A percentile compares a stretch with the other conserved stretches of the same genome.
Evolutionary conservation across 2,888 invertebrate genomes (phyloP).

Genomic region (Brenthis ino): DNA sequence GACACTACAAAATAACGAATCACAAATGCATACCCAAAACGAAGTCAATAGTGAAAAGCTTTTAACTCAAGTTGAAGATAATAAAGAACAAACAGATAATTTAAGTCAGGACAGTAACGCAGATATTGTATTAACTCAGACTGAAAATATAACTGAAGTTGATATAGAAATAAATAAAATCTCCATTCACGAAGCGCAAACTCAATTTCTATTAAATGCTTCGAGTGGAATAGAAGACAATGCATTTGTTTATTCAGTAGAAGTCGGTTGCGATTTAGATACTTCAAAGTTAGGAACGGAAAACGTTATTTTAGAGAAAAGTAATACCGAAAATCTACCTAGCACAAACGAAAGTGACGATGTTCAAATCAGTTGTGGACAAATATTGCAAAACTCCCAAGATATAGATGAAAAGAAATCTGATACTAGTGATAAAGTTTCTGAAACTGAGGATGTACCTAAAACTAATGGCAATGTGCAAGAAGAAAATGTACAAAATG

Average conservation of each 20-base stretch:
- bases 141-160: constrained; percentile 10
- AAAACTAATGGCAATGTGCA: constrained; percentile 54
- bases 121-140: not conserved
- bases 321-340: constrained; percentile 67
- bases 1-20: no score
- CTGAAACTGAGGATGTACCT: constrained; percentile 36
- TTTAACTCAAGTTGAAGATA: constrained; percentile 11
- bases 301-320: constrained; percentile 58
- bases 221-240: constrained; percentile 55
- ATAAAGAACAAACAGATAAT: constrained; percentile 15
- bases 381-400: constrained; percentile 56
- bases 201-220: constrained; percentile 55
- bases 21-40: not conserved
- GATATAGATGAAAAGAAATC: constrained; percentile 49
- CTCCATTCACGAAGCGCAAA: constrained; percentile 52
- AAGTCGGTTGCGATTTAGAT: constrained; percentile 58
- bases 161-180: constrained; percentile 19
- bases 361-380: constrained; percentile 71
- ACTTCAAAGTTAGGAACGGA: constrained; percentile 49
- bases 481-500: constrained; percentile 43
- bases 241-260: constrained; percentile 48
- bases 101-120: no score
- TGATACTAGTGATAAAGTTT: constrained; percentile 35
- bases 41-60: constrained; percentile 3
- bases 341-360: constrained; percentile 72